Evolutionary conservation across 1,140 invertebrate species (phyloP).

Genomic region (Trinorchestia longiramus): DNA sequence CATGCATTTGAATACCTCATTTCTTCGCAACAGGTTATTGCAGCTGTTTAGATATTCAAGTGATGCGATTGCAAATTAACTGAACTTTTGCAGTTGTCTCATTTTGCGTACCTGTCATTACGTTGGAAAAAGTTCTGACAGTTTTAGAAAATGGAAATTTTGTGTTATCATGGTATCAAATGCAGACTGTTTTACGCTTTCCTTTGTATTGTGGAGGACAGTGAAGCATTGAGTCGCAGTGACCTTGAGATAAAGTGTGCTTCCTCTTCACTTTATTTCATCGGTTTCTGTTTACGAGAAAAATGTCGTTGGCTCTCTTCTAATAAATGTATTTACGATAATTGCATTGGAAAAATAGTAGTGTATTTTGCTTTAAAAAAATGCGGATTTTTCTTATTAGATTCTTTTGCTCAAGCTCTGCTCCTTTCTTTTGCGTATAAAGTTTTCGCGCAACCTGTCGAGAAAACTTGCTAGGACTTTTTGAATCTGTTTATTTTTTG

Average conservation of each 20-base stretch:
- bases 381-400: neutral
- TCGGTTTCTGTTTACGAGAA: neutral
- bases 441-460: neutral
- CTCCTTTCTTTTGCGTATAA: neutral
- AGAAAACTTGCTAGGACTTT: neutral
- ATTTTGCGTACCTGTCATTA: neutral
- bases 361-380: neutral
- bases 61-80: neutral
- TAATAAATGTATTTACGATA: constrained; percentile 1
- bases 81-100: neutral
- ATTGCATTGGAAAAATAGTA: neutral
- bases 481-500: neutral
- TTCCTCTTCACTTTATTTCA: neutral
- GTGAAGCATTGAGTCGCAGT: neutral
- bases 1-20: too few relatives aligned
- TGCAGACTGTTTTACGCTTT: neutral
- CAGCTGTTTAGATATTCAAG: neutral
- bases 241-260: neutral
- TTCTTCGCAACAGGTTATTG: too few relatives aligned
- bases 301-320: neutral
- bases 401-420: neutral
- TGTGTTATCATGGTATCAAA: neutral
- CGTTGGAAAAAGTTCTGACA: neutral
- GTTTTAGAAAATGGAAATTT: neutral
- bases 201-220: neutral